Conservation (phyloP, 2,888 invertebrate species). For the Dromius quadrimaculatus region DNA sequence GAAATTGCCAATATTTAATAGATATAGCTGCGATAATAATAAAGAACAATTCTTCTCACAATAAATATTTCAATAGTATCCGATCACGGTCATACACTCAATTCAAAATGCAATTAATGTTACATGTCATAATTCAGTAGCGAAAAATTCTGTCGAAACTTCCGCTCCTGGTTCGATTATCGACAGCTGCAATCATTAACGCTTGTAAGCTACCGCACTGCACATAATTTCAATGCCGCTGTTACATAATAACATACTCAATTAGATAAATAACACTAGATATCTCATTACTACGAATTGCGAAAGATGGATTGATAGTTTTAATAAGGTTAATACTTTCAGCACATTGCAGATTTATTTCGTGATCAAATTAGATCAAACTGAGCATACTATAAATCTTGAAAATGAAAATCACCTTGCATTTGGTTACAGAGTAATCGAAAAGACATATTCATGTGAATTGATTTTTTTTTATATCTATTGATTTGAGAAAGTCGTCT, state of each 20-base stretch:
- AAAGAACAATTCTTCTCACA: too few species aligned
- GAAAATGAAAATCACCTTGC: too few species aligned
- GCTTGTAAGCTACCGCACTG: conserved; percentile 16
- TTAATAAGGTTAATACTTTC: conserved; percentile 11
- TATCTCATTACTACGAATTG: conserved; percentile 1
- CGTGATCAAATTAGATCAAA: background rate
- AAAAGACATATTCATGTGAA: too few species aligned
- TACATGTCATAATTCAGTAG: conserved; percentile 31
- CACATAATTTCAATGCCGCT: conserved; percentile 32
- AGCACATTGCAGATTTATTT: background rate
- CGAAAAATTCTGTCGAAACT: conserved; percentile 24
- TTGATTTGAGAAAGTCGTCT: too few species aligned
- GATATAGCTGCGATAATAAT: too few species aligned
- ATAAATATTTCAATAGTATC: too few species aligned
- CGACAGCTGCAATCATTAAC: conserved; percentile 33
- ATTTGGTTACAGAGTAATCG: too few species aligned
- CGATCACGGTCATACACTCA: conserved; percentile 16
- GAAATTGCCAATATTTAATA: conserved; percentile 24
- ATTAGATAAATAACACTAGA: conserved; percentile 31
- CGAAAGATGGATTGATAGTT: conserved; percentile 10
- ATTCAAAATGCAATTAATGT: conserved; percentile 35
- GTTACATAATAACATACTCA: conserved; percentile 14
- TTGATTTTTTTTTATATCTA: too few species aligned
- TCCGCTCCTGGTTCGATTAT: conserved; percentile 8
- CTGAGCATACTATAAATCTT: too few species aligned